Conservation (phyloP, 1,140 invertebrate genomes). For the Drosophila tsacasi region DNA sequence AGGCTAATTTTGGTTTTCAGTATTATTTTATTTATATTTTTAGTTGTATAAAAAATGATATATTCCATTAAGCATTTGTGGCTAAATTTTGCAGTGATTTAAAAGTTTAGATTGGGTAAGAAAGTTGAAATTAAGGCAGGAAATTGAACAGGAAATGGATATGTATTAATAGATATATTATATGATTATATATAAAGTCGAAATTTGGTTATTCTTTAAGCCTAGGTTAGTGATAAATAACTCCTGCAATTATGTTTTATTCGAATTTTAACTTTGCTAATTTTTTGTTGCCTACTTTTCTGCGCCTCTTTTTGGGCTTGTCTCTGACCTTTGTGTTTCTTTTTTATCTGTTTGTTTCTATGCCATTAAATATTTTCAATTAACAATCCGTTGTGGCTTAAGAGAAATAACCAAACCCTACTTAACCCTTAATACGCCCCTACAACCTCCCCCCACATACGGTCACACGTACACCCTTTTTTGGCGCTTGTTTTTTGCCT, state of each 20-base stretch:
- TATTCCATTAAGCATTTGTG: background rate
- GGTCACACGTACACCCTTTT: conserved; percentile 8
- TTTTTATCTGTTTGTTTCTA: background rate
- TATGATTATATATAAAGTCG: too few relatives aligned
- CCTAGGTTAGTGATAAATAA: too few relatives aligned
- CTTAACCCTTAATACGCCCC: conserved; percentile 44
- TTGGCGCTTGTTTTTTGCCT: conserved; percentile 41
- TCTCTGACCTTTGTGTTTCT: background rate
- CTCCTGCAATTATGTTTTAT: background rate
- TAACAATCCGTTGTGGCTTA: conserved; percentile 64
- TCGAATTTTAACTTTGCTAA: background rate
- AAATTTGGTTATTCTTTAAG: too few relatives aligned
- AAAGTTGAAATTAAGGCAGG: too few relatives aligned
- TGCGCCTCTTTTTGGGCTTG: background rate
- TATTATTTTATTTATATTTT: background rate
- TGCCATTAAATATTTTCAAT: conserved; percentile 73
- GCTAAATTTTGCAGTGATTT: background rate
- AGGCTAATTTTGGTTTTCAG: conserved; percentile 5
- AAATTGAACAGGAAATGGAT: too few relatives aligned
- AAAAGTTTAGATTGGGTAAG: background rate
- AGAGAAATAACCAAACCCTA: conserved; percentile 33
- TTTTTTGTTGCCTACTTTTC: conserved; percentile 26
- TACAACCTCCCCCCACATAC: background rate
- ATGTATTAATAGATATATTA: too few relatives aligned
- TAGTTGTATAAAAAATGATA: background rate